phyloP scores from a whole-genome alignment of 37 sponge, comb jelly and placozoan genomes.

The Mnemiopsis leidyi region DNA sequence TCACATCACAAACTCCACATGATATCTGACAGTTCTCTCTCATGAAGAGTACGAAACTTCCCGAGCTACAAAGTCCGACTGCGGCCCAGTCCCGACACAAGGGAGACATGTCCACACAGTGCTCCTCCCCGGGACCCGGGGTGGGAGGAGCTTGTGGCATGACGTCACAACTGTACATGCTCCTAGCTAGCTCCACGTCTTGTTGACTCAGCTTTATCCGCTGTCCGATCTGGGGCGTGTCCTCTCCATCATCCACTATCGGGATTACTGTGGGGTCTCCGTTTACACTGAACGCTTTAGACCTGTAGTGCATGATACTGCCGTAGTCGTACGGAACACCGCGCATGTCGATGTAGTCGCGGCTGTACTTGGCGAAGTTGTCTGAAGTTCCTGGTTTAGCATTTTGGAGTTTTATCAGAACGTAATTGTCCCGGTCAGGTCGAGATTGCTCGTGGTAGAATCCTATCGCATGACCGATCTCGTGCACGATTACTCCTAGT shows the following conservation, averaged over 20 bases:
- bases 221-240: background rate
- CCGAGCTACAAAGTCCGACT: background rate
- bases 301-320: constrained; percentile 23
- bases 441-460: constrained; percentile 74
- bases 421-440: constrained; percentile 71
- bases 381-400: constrained; percentile 6
- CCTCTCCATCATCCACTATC: constrained; percentile 15
- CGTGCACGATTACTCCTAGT: constrained; percentile 68
- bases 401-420: constrained; percentile 61
- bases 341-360: constrained; percentile 12
- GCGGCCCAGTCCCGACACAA: background rate
- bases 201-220: background rate
- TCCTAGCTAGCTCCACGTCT: background rate
- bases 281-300: background rate
- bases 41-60: background rate
- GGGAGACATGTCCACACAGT: background rate
- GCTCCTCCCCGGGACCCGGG: background rate
- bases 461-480: constrained; percentile 74
- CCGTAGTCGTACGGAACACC: constrained; percentile 23
- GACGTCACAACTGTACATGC: background rate
- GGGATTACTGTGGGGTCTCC: background rate
- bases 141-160: background rate
- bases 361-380: constrained; percentile 51
- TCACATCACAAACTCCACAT: background rate
- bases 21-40: background rate